These are phyloP conservation scores for Planiliza haematocheilus DNA, from an alignment of 2,113 vertebrate genomes.

Conservation along the genomic window DNA sequence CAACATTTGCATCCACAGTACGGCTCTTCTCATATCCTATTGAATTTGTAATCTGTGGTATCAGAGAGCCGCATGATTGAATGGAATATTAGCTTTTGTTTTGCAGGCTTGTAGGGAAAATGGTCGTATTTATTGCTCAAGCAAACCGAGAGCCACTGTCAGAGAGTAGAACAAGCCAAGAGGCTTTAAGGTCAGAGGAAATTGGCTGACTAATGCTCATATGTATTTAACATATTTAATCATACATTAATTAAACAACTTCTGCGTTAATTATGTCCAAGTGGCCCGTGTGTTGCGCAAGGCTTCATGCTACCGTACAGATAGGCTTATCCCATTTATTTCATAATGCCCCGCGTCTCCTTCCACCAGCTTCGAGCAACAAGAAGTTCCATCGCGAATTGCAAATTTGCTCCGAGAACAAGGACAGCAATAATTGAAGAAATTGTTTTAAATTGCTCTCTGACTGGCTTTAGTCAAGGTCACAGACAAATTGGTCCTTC, in stretches of 20 bases:
- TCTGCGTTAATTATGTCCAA: slow-evolving; percentile 15
- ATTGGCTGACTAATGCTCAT: slow-evolving; percentile 6
- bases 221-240: slow-evolving; percentile 12
- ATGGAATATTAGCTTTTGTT: slow-evolving; percentile 61
- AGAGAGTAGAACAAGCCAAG: slow-evolving; percentile 23
- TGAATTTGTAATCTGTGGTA: slow-evolving; percentile 63
- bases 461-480: slow-evolving; percentile 71
- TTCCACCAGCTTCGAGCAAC: slow-evolving; percentile 9
- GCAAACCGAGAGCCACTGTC: slow-evolving; percentile 1
- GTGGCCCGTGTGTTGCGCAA: not conserved
- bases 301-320: slow-evolving; percentile 21
- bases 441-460: slow-evolving; percentile 66
- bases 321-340: slow-evolving; percentile 61
- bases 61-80: slow-evolving; percentile 47
- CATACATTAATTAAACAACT: slow-evolving; percentile 26
- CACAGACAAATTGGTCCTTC: slow-evolving; percentile 56
- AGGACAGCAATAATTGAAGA: slow-evolving; percentile 49
- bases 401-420: slow-evolving; percentile 55
- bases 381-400: slow-evolving; percentile 55
- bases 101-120: slow-evolving; percentile 37
- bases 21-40: slow-evolving; percentile 56
- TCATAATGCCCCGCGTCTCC: slow-evolving; percentile 31
- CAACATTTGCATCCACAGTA: slow-evolving; percentile 64
- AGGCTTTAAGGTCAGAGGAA: slow-evolving; percentile 24
- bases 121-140: slow-evolving; percentile 50